A percentile compares a stretch with the other conserved stretches of the same genome.
phyloP scores from a whole-genome alignment of 2,888 invertebrate genomes.

The Hirtodrosophila trivittata region DNA sequence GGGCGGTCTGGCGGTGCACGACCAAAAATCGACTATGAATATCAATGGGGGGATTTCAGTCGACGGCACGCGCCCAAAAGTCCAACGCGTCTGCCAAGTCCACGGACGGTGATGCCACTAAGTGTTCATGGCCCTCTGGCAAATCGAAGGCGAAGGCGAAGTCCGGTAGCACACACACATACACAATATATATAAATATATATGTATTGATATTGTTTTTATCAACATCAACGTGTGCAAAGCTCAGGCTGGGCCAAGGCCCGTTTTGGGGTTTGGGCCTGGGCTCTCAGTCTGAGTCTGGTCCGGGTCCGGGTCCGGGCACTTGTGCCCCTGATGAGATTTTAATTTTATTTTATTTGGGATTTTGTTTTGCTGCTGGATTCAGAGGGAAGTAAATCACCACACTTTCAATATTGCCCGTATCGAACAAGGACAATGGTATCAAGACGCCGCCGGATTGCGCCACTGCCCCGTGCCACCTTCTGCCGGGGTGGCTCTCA shows the following conservation, averaged over 20 bases:
- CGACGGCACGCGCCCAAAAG: slow-evolving; percentile 69
- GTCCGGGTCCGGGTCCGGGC: slow-evolving; percentile 29
- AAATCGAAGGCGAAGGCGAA: slow-evolving; percentile 13
- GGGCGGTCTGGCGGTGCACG: no score
- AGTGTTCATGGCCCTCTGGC: slow-evolving; percentile 51
- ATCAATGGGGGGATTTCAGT: slow-evolving; percentile 75
- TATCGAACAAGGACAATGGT: slow-evolving; percentile 49
- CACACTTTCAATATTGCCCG: slow-evolving; percentile 61
- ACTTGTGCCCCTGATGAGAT: slow-evolving; percentile 79
- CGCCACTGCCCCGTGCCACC: background rate
- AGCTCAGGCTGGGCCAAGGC: slow-evolving; percentile 34
- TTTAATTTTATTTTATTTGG: slow-evolving; percentile 76
- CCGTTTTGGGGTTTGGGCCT: background rate
- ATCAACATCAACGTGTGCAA: slow-evolving; percentile 63
- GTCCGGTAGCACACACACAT: slow-evolving; percentile 21
- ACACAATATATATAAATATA: slow-evolving; percentile 5
- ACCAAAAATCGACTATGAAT: slow-evolving; percentile 76
- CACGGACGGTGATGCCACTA: slow-evolving; percentile 44
- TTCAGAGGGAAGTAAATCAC: slow-evolving; percentile 76
- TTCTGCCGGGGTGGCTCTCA: slow-evolving; percentile 36
- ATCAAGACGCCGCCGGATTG: slow-evolving; percentile 44
- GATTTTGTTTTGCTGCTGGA: slow-evolving; percentile 50
- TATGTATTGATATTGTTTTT: slow-evolving; percentile 75
- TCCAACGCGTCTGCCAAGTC: slow-evolving; percentile 18
- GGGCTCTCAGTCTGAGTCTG: background rate